Base-by-base conservation (phyloP, 2,888 invertebrate species). In the Cyclophora punctaria region DNA sequence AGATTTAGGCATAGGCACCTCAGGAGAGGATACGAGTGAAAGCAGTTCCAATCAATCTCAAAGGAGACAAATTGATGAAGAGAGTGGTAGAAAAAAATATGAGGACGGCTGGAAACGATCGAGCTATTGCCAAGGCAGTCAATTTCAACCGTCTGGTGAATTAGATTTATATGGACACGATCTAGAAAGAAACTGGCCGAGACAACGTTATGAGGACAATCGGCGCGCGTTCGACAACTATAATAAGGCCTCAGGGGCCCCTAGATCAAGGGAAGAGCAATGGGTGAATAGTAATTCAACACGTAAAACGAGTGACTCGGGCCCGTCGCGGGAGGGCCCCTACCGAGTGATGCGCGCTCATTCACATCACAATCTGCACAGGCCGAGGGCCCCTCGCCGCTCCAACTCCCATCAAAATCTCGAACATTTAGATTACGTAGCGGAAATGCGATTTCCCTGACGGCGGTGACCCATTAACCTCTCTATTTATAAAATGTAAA, bases 1-100 rank as follows among this genome's bases (percentile, higher is more conserved):
- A 77, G 95, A 96, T 74, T 82, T 94, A 48, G 95, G 95, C 0
- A 87, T 95, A 46, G 95, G 95, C 35, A 96, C 95, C 2, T 95
- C 95, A 0, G 95, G 95, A 7, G 95, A 96, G 70, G 95, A 95
- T 64, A 95, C 95, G 0, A 95, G 94, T 57, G 95, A 95, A 74
- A 93, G 93, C 59, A 94, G 94, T 61, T 93, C 94, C 0, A 93
- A 93, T 66, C 93, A 93, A 66, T 93, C 93, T 0, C 93, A 93
- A 68, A 90, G 92, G 5, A 84, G 91, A 3, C 91, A 92, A 63
- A 86, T 82, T 4, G 92, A 92, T 42, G 91, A 91, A 50, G 90
- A 90, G 34, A 88, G 88, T 20, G 88, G 90, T 7, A 86, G 90
- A 45, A 83, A 83, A 57, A 90, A 91, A 51, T 93, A 93, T 62